A percentile compares a stretch with the other conserved stretches of the same genome.
Evolutionary conservation across 2,888 invertebrate genomes (phyloP).

Genomic region (Archips crataeganus): DNA sequence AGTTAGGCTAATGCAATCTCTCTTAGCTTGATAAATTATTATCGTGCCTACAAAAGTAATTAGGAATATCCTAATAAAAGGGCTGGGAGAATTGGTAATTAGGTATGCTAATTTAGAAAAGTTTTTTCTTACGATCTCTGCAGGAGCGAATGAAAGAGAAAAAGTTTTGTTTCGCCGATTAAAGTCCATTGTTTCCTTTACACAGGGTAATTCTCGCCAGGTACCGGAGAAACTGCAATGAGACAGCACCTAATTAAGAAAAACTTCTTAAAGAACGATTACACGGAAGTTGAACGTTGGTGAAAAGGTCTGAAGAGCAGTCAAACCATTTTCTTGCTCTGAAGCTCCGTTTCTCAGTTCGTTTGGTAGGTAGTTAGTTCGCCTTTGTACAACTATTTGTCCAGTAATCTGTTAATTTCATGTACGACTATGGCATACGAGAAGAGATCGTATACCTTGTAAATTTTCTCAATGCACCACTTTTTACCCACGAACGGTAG

Average conservation of each 20-base stretch:
- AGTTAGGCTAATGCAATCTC: conserved; percentile 21
- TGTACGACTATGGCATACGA: too few relatives aligned
- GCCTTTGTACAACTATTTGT: too few relatives aligned
- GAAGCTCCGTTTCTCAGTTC: too few relatives aligned
- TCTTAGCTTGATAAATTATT: conserved; percentile 32
- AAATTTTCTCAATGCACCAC: too few relatives aligned
- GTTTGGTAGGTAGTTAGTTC: too few relatives aligned
- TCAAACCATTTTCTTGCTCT: background rate
- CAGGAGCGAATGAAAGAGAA: conserved; percentile 42
- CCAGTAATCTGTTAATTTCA: too few relatives aligned
- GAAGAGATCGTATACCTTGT: too few relatives aligned
- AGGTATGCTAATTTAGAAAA: conserved; percentile 47
- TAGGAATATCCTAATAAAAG: conserved; percentile 41
- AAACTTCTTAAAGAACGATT: conserved; percentile 31
- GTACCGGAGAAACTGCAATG: conserved; percentile 47
- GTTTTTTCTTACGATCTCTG: conserved; percentile 46
- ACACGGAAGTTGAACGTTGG: conserved; percentile 14
- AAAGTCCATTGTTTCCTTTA: conserved; percentile 53
- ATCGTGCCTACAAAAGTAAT: conserved; percentile 37
- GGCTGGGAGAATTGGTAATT: conserved; percentile 33
- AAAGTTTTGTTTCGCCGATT: conserved; percentile 53
- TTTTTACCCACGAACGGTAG: too few relatives aligned
- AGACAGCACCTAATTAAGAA: conserved; percentile 20
- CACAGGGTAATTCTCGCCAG: conserved; percentile 29
- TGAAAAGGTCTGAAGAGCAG: background rate